Percentiles rank a stretch among this genome's conserved stretches.
These are phyloP conservation scores for Xestobium rufovillosum DNA, from an alignment of 2,888 invertebrate genomes.

Conservation along the genomic window DNA sequence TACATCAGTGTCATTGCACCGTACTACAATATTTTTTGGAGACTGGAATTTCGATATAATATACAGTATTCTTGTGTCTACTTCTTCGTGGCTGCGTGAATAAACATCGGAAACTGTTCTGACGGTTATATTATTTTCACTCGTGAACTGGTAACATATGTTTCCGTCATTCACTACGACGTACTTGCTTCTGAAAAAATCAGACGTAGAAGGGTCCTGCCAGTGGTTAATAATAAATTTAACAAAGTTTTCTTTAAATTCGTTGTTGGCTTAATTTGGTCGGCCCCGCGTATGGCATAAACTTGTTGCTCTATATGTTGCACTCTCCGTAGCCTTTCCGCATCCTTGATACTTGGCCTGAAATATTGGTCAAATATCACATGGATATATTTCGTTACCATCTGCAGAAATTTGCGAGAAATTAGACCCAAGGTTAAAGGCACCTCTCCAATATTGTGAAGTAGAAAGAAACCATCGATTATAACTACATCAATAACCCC, in stretches of 20 bases:
- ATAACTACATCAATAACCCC: conserved; percentile 3
- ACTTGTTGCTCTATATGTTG: conserved; percentile 12
- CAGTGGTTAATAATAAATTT: conserved; percentile 1
- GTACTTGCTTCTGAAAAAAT: not conserved
- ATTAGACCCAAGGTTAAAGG: conserved; percentile 3
- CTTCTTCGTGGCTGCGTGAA: conserved; percentile 1
- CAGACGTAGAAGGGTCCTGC: conserved; percentile 1
- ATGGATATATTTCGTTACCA: conserved; percentile 21
- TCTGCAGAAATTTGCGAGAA: conserved; percentile 1
- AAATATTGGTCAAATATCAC: conserved; percentile 25
- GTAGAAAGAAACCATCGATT: conserved; percentile 3
- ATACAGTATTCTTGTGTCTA: too few species aligned
- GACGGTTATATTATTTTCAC: not conserved
- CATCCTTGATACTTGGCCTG: conserved; percentile 21
- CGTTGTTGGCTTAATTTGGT: conserved; percentile 17
- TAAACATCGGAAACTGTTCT: conserved; percentile 1
- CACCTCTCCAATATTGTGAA: conserved; percentile 3
- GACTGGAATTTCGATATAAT: too few species aligned
- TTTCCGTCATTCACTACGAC: conserved; percentile 3
- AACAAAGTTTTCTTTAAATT: conserved; percentile 2
- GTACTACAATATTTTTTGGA: too few species aligned
- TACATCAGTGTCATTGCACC: too few species aligned
- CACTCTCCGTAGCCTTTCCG: conserved; percentile 21
- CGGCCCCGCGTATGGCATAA: conserved; percentile 18
- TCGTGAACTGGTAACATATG: conserved; percentile 3